These are phyloP conservation scores for Habrosyne pyritoides DNA, from an alignment of 2,888 invertebrate species.

Conservation along the genomic window DNA sequence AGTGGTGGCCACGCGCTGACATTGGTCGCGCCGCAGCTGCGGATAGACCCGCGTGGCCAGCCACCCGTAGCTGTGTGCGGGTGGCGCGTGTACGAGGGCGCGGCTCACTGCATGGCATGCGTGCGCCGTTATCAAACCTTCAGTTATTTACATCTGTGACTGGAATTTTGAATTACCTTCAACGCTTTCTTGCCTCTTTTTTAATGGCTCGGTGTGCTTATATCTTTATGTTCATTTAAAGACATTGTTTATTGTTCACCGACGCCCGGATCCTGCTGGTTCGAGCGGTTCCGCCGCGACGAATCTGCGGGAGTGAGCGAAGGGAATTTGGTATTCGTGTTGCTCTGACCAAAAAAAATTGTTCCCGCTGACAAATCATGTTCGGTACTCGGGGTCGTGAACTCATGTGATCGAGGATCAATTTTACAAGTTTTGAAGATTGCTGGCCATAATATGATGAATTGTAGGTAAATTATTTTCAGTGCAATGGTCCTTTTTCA, in stretches of 20 bases:
- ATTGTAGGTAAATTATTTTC: too few relatives aligned
- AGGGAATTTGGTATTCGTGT: conserved; percentile 35
- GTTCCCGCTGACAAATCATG: not conserved
- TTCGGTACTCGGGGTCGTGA: not conserved
- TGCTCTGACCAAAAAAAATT: conserved; percentile 36
- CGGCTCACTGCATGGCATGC: conserved; percentile 65
- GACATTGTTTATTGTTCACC: not conserved
- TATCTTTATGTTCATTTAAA: conserved; percentile 57
- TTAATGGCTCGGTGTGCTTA: conserved; percentile 80
- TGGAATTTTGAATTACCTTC: conserved; percentile 75
- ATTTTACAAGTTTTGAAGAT: too few relatives aligned
- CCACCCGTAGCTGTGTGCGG: conserved; percentile 16
- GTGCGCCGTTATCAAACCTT: conserved; percentile 20
- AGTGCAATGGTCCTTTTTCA: too few relatives aligned
- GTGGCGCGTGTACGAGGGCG: conserved; percentile 9
- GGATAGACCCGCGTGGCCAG: conserved; percentile 4
- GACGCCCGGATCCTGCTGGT: conserved; percentile 7
- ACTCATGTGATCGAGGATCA: not conserved
- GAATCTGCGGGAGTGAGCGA: conserved; percentile 20
- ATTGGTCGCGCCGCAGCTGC: not conserved
- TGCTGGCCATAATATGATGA: too few relatives aligned
- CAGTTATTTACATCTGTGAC: conserved; percentile 60
- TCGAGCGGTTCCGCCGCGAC: conserved; percentile 7
- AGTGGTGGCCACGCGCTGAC: not conserved
- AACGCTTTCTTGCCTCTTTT: conserved; percentile 75